A percentile compares a stretch with the other conserved stretches of the same genome.
These are phyloP conservation scores for Leptinotarsa peninsularis DNA, from an alignment of 2,888 invertebrate species.

Conservation along the genomic window DNA sequence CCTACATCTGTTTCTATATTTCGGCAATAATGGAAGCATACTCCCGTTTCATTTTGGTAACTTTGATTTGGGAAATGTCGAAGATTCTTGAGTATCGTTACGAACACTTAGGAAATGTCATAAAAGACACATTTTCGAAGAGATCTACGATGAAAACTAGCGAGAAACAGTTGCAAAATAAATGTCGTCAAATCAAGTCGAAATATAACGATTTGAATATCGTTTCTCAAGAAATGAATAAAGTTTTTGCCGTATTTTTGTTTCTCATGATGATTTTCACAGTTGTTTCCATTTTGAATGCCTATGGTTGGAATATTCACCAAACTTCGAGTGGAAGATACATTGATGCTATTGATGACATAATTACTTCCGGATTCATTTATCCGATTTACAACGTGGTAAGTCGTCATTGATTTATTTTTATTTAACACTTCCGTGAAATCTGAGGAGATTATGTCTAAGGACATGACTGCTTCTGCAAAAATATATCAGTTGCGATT, in stretches of 20 bases:
- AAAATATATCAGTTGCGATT: too few species aligned
- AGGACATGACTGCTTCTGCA: too few species aligned
- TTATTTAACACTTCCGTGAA: background rate
- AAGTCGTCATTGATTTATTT: background rate
- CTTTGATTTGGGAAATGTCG: background rate
- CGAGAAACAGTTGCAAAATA: background rate
- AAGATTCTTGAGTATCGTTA: background rate
- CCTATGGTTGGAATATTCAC: background rate
- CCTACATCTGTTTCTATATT: background rate
- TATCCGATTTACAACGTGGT: background rate
- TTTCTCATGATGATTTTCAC: background rate
- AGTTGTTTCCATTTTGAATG: background rate
- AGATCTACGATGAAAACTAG: background rate
- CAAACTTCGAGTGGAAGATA: background rate
- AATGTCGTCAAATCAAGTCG: background rate
- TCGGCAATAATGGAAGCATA: background rate
- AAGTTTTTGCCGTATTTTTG: background rate
- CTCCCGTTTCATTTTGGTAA: background rate
- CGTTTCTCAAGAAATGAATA: background rate
- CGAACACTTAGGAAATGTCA: background rate
- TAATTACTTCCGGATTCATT: background rate
- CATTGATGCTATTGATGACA: background rate
- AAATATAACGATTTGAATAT: background rate
- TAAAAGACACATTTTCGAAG: background rate
- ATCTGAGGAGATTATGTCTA: too few species aligned